Percentiles rank a stretch among this genome's conserved stretches.
These are phyloP conservation scores for Macrotus californicus DNA, from an alignment of 2,113 vertebrate species.

Conservation along the genomic window DNA sequence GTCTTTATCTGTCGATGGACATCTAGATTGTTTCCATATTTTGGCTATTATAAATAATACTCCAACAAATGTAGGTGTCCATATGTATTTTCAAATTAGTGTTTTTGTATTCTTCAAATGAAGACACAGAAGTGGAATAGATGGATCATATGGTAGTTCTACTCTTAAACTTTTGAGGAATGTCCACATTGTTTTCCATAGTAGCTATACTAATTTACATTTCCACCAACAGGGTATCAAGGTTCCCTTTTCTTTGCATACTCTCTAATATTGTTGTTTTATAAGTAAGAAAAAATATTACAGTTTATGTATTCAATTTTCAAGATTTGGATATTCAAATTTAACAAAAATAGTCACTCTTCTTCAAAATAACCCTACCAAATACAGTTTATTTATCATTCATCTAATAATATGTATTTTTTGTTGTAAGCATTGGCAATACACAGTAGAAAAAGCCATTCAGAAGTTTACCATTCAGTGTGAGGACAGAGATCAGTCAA, in stretches of 20 bases:
- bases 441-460: background rate
- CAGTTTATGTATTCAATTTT: background rate
- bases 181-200: background rate
- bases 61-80: background rate
- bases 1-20: background rate
- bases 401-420: background rate
- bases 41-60: background rate
- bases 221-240: background rate
- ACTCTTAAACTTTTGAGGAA: background rate
- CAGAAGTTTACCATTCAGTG: background rate
- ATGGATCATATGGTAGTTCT: background rate
- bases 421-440: background rate
- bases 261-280: background rate
- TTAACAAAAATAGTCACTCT: background rate
- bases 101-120: background rate
- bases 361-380: background rate
- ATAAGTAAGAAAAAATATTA: conserved; percentile 16
- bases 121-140: background rate
- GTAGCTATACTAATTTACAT: background rate
- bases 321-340: background rate
- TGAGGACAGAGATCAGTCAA: background rate
- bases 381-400: background rate
- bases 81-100: background rate
- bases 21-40: background rate
- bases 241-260: background rate